Base-by-base conservation (phyloP, 1,140 invertebrate genomes). In the Vanessa tameamea region DNA sequence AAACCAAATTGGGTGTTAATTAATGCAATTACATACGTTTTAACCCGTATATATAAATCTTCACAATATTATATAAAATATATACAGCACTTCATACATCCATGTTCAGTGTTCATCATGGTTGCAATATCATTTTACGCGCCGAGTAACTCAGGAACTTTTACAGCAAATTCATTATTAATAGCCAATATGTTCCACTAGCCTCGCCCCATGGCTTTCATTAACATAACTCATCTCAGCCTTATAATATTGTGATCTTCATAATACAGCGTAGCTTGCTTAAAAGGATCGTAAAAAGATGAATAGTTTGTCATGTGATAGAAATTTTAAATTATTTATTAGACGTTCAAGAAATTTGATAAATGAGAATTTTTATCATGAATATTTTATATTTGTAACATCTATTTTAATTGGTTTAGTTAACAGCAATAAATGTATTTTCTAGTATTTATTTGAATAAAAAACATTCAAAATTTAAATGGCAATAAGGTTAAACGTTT, bases 171-270 rank as follows among this genome's bases (percentile, higher is more conserved):
- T 73, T 64, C 66, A 50, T 73, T 73, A 68, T 64, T 73, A 73
- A 73, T 73, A 73, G 72, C 72, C 72, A 74, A 74, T 74, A 74
- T 74, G 72, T 74, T 69, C 72, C 72, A 69, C 65, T 69, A 68
- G 72, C 55, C 69, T 20, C 66, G 51, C 51, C 72, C 59, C 57
- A 14, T 48, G 66, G 47, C 47, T 73, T 73, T 73, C 72, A 73
- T 73, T 73, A 73, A 73, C 72, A 73, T 73, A 73, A 73, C 72
- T 73, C 72, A 73, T 73, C 67, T 69, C 59, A 69, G 72, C 47
- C 66, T 64, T 57, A 69, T 68, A 50, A 73, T 73, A 64, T 69
- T 73, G 66, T 69, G 66, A 70, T 70, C 68, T 70, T 70, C 43
- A 26, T 31, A 59, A 61, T 61, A 61, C 7, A 12, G 53, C 53